Percentiles rank a stretch among this genome's conserved stretches.
phyloP scores from a whole-genome alignment of 2,797 vertebrate species.

The Propithecus deckenii region DNA sequence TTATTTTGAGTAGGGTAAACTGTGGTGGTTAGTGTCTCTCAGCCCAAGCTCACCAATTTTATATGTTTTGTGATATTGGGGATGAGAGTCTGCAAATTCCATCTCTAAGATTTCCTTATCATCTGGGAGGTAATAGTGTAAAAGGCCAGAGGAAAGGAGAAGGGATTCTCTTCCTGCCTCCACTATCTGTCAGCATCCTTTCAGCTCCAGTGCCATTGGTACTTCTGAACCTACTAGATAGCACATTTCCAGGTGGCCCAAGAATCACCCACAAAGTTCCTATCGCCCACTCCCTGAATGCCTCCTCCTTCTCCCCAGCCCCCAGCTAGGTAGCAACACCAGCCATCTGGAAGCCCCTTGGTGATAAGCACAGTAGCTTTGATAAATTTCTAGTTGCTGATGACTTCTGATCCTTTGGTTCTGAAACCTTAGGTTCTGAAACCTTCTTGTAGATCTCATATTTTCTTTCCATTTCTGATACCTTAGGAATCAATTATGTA shows the following conservation, averaged over 20 bases:
- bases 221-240: not conserved
- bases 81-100: not conserved
- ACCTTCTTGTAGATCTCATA: not conserved
- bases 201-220: not conserved
- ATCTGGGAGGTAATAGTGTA: not conserved
- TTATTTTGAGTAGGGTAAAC: not conserved
- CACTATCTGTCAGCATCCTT: not conserved
- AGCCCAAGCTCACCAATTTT: not conserved
- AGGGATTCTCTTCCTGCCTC: not conserved
- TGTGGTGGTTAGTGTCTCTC: not conserved
- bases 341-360: not conserved
- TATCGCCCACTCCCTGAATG: accelerated
- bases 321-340: not conserved
- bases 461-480: not conserved
- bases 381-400: not conserved
- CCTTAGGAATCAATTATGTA: not conserved
- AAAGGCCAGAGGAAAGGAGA: not conserved
- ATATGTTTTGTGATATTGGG: not conserved
- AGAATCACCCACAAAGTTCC: not conserved
- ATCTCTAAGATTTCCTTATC: not conserved
- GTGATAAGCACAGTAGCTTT: not conserved
- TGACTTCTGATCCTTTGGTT: not conserved
- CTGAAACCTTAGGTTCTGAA: not conserved
- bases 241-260: not conserved
- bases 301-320: accelerated